Base-by-base conservation (phyloP, 2,113 vertebrate species). In the Myiozetetes cayanensis region DNA sequence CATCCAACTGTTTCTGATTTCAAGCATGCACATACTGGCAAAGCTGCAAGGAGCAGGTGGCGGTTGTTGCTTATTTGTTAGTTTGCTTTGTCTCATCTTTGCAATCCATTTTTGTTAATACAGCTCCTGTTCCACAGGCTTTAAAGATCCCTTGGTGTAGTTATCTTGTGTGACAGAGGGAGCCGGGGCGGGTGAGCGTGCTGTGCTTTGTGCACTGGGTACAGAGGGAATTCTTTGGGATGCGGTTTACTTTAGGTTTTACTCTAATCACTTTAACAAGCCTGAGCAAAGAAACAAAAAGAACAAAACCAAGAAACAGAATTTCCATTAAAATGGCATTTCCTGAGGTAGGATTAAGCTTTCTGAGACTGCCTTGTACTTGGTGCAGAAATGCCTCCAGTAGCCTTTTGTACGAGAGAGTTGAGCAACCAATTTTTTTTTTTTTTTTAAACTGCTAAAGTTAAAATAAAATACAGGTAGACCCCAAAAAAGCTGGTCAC, bases 191-290 rank as follows among this genome's bases (percentile, higher is more conserved):
- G 81, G 86, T 30, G 72, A 78, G 62, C 11, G 0, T 53, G 82
- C 61, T 88, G 75, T 5, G 65, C 68, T 87, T 82, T 74, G 67
- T 72, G 76, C 19, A 0, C 90, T 25, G 35, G 77, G 27, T 80
- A 41, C 82, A 28, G 33, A 56, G 93, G 95, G 84, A 94, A 74
- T 90, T 92, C 52, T 85, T 74, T 58, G 92, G 94, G 91, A 80
- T 93, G 73, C 2, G 1, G 70, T 96, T 97, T 93, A 62, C 75
- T 91, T 76, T 93, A 74, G 88, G 62, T 85, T 97, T 96, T 96
- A 59, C 90, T 96, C 84, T 96, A 91, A 96, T 96, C 94, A 72
- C 83, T 89, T 88, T 66, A 96, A 95, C 75, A 88, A 96, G 87
- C 81, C 79, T 93, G 87, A 94, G 85, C 93, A 94, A 84, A 94